Conservation (phyloP, 1,140 invertebrate species). For the Ceratitis capitata region DNA sequence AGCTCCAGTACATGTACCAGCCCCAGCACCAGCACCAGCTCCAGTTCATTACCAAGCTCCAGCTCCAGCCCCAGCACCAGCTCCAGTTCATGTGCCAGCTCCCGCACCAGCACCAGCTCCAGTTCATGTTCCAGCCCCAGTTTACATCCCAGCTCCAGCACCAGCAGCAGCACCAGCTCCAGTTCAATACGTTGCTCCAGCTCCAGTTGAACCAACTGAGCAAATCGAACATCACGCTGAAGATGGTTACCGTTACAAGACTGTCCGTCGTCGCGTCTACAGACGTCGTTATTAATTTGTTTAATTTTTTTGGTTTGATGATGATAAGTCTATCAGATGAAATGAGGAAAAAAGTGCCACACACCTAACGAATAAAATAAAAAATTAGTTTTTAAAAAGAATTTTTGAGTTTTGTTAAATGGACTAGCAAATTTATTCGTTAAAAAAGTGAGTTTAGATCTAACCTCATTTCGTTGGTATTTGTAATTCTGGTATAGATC, state of each 20-base stretch:
- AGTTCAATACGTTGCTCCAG: conserved; percentile 42
- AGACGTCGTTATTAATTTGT: conserved; percentile 52
- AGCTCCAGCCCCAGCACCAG: conserved; percentile 44
- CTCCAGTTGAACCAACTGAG: background rate
- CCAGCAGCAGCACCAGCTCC: conserved; percentile 36
- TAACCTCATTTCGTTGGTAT: too few species aligned
- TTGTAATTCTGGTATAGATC: too few species aligned
- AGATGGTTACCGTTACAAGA: conserved; percentile 44
- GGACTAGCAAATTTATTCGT: too few species aligned
- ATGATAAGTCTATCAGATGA: background rate
- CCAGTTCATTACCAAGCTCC: conserved; percentile 48
- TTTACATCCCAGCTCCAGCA: background rate
- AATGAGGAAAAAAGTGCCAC: too few species aligned
- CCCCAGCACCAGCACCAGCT: conserved; percentile 51
- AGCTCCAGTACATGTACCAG: conserved; percentile 50
- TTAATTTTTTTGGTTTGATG: background rate
- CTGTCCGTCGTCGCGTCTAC: conserved; percentile 53
- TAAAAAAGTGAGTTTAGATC: too few species aligned
- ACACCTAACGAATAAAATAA: conserved; percentile 21
- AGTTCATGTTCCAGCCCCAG: conserved; percentile 39
- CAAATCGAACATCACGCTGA: conserved; percentile 39
- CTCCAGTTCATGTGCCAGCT: conserved; percentile 49
- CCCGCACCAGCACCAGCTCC: conserved; percentile 4
- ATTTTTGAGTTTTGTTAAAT: background rate
- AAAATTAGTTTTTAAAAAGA: background rate